A percentile compares a stretch with the other conserved stretches of the same genome.
Evolutionary conservation across 2,797 vertebrate genomes (phyloP).

Genomic region (Premnoplex brunnescens): DNA sequence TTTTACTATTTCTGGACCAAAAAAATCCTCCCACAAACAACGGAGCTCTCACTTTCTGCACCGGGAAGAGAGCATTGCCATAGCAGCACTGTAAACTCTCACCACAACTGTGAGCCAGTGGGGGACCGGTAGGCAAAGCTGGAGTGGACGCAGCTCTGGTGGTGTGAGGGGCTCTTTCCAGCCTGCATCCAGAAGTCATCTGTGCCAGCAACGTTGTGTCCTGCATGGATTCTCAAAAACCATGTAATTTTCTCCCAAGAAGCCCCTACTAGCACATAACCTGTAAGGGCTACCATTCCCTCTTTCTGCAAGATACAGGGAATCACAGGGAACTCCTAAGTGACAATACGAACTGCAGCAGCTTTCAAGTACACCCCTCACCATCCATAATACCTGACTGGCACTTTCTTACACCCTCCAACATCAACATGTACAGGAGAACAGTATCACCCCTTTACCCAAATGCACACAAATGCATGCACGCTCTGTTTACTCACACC

Average conservation of each 20-base stretch:
- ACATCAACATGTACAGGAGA: background rate
- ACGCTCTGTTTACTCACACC: background rate
- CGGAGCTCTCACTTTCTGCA: background rate
- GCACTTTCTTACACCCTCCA: background rate
- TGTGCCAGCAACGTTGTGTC: too few species aligned
- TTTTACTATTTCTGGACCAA: background rate
- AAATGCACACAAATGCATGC: background rate
- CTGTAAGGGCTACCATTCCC: background rate
- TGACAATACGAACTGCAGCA: background rate
- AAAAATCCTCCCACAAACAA: background rate
- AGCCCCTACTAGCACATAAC: background rate
- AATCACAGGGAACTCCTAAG: background rate
- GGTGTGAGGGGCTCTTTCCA: background rate
- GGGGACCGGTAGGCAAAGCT: background rate
- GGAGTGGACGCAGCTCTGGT: fast-evolving
- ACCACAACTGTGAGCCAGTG: background rate
- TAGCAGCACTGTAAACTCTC: background rate
- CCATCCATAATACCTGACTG: background rate
- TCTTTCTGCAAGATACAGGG: background rate
- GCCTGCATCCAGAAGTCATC: background rate
- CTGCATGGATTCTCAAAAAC: background rate
- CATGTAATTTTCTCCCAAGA: background rate
- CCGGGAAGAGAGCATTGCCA: background rate
- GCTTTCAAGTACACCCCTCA: background rate
- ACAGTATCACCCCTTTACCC: background rate